These are phyloP conservation scores for Austrolebias charrua DNA, from an alignment of 2,797 vertebrate species.

Conservation along the genomic window DNA sequence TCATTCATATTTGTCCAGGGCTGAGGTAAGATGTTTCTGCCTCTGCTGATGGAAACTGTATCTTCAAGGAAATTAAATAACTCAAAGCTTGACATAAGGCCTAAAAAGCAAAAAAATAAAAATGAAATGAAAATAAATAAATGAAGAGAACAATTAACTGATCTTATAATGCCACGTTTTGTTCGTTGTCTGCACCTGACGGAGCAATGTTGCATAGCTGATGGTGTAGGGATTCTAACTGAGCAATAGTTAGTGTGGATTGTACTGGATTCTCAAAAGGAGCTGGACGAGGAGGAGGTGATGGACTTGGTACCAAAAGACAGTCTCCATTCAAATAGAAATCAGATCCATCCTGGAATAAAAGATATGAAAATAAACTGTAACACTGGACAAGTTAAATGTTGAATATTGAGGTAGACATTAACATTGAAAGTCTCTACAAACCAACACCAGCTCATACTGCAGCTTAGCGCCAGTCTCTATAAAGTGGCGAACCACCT, in stretches of 20 bases:
- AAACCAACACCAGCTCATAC: slow-evolving; percentile 82
- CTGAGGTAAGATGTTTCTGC: slow-evolving; percentile 78
- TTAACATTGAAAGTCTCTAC: slow-evolving; percentile 20
- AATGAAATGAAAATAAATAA: slow-evolving; percentile 6
- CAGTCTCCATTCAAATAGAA: slow-evolving; percentile 84
- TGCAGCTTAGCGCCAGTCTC: slow-evolving; percentile 81
- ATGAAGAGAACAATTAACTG: background rate
- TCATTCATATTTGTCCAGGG: slow-evolving; percentile 79
- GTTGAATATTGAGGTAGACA: background rate
- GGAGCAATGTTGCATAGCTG: slow-evolving; percentile 82
- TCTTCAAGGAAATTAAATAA: slow-evolving; percentile 79
- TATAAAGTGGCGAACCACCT: slow-evolving; percentile 83
- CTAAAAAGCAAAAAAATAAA: slow-evolving; percentile 49
- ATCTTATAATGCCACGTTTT: background rate
- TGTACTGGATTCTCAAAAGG: slow-evolving; percentile 70
- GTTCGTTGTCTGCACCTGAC: slow-evolving; percentile 75
- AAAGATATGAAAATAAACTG: background rate
- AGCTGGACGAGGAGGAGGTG: slow-evolving; percentile 58
- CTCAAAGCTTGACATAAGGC: slow-evolving; percentile 66
- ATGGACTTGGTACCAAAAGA: slow-evolving; percentile 71
- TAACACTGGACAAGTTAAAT: background rate
- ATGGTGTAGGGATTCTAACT: slow-evolving; percentile 79
- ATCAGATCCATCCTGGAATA: slow-evolving; percentile 63
- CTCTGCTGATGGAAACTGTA: slow-evolving; percentile 70
- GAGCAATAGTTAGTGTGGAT: slow-evolving; percentile 76